Evolutionary conservation across 2,888 invertebrate species (phyloP), one percentile per base, ranked within the genome.

Genomic region (Zeuzera pyrina): DNA sequence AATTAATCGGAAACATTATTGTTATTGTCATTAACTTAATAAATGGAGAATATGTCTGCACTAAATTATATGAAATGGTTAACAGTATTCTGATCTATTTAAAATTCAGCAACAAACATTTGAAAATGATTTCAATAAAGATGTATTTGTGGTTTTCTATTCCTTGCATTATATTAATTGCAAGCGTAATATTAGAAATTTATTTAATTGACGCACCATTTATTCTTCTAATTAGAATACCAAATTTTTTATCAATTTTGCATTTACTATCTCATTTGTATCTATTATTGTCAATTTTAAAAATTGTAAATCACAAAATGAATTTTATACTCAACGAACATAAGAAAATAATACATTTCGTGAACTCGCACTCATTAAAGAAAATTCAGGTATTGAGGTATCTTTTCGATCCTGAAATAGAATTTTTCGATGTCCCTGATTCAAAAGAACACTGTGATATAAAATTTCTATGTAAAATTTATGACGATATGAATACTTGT

Each of bases 231-330:
- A 44, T 60, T 29, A 55, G 52, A 40, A 53, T 66, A 24, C 70
- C 68, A 2, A 44, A 49, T 5, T 65, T 56, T 46, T 40, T 72
- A 13, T 45, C 59, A 2, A 37, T 51, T 11, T 38, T 49, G 15
- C 65, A 72, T 47, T 50, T 71, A 25, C 38, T 53, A 12, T 35
- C 61, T 34, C 63, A 73, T 35, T 42, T 71, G 6, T 57, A 45
- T 33, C 27, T 68, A 10, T 37, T 64, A 23, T 35, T 59, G 6
- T 55, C 56, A 14, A 19, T 58, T 14, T 36, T 68, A 15, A 65
- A 57, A 39, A 31, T 53, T 5, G 31, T 69, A 2, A 70, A 63
- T 34, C 12, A 36, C 8, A 38, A 46, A 34, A 35, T 63, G 15
- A 33, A 34, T 5, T 31, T 48, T 33, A 41, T 40, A 15, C 40